These are phyloP conservation scores for Trachelus tabidus DNA, from an alignment of 2,888 invertebrate genomes.

Conservation along the genomic window DNA sequence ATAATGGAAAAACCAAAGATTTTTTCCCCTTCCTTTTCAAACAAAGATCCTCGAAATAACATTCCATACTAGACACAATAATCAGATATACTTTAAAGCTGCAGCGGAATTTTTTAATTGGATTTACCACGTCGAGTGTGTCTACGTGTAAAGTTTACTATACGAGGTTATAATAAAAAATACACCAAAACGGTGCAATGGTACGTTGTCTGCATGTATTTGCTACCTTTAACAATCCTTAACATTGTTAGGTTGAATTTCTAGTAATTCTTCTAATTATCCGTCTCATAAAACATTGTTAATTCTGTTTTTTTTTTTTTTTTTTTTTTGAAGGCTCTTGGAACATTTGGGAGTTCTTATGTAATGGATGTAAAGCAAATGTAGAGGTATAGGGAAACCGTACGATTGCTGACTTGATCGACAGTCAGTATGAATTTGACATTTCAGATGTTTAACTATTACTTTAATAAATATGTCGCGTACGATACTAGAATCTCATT, in stretches of 20 bases:
- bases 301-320: not conserved
- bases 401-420: not conserved
- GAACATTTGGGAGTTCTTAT: not conserved
- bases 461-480: not conserved
- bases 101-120: not conserved
- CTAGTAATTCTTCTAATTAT: conserved; percentile 7
- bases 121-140: conserved; percentile 1
- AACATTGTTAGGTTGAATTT: conserved; percentile 6
- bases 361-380: not conserved
- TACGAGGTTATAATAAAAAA: conserved; percentile 41
- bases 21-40: not conserved
- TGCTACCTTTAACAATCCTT: conserved; percentile 27
- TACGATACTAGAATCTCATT: not conserved
- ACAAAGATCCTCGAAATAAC: not conserved
- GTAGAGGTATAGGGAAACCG: not conserved
- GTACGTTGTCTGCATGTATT: conserved; percentile 28
- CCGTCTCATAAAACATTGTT: conserved; percentile 5
- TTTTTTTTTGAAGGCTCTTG: too few species aligned
- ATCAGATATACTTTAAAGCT: conserved; percentile 5
- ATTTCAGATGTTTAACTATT: not conserved
- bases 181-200: conserved; percentile 37
- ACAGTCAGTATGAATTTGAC: not conserved
- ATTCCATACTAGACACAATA: conserved; percentile 1
- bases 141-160: conserved; percentile 32
- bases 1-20: not conserved